A percentile compares a stretch with the other conserved stretches of the same genome.
phyloP scores from a whole-genome alignment of 1,140 invertebrate species.

The Drosophila kikkawai region DNA sequence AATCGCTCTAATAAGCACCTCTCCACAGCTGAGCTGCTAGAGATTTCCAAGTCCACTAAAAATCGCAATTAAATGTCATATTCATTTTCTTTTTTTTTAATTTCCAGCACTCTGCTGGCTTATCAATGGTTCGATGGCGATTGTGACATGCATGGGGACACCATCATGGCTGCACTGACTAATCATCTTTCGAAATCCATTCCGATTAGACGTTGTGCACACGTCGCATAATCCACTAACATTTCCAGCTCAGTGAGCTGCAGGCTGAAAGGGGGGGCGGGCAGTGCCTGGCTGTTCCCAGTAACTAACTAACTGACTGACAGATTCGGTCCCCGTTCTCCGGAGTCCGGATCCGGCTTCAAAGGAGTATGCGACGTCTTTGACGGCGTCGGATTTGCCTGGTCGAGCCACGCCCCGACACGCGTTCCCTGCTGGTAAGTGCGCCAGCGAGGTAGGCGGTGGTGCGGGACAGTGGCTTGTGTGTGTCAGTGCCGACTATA shows the following conservation, averaged over 20 bases:
- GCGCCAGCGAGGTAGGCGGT: conserved; percentile 2
- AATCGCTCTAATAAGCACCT: conserved; percentile 47
- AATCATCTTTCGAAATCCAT: conserved; percentile 75
- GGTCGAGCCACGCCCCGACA: conserved; percentile 21
- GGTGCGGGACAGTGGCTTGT: conserved; percentile 11
- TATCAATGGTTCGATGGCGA: conserved; percentile 31
- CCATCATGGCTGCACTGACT: conserved; percentile 44
- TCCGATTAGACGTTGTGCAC: conserved; percentile 68
- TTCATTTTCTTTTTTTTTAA: conserved; percentile 5
- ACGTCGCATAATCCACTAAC: conserved; percentile 58
- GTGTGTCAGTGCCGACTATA: conserved; percentile 68
- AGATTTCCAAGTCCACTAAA: conserved; percentile 26
- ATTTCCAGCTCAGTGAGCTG: conserved; percentile 73
- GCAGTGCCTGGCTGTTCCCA: background rate
- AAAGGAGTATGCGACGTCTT: conserved; percentile 74
- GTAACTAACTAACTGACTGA: conserved; percentile 43
- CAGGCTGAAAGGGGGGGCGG: conserved; percentile 21
- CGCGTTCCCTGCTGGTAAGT: background rate
- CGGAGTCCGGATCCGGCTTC: conserved; percentile 48
- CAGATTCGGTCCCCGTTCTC: conserved; percentile 59
- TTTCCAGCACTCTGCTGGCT: conserved; percentile 14
- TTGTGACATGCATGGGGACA: conserved; percentile 34
- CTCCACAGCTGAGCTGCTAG: conserved; percentile 15
- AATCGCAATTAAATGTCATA: conserved; percentile 61
- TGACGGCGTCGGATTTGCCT: conserved; percentile 59